Evolutionary conservation across 2,113 vertebrate genomes (phyloP).

Genomic region (Mobula birostris): DNA sequence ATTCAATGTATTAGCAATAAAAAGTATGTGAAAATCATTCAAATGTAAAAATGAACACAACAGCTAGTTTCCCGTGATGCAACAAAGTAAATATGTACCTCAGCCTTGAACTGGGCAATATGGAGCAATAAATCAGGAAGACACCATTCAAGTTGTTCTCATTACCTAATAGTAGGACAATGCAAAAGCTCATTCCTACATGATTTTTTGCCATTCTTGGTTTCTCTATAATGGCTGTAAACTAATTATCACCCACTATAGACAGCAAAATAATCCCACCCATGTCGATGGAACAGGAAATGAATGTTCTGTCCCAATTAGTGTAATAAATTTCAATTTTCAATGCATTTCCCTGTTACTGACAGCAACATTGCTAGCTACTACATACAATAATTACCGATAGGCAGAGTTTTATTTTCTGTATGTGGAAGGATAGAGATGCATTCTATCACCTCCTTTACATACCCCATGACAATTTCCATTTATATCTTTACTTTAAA

Average conservation of each 20-base stretch:
- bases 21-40: background rate
- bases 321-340: background rate
- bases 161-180: constrained; percentile 35
- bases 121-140: constrained; percentile 32
- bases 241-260: constrained; percentile 43
- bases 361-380: background rate
- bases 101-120: constrained; percentile 24
- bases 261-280: constrained; percentile 42
- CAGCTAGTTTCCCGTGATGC: constrained; percentile 24
- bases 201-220: constrained; percentile 33
- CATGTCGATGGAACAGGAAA: background rate
- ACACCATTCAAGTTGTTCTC: constrained; percentile 11
- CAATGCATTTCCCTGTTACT: background rate
- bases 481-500: background rate
- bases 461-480: background rate
- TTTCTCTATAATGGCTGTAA: constrained; percentile 42
- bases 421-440: background rate
- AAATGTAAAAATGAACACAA: background rate
- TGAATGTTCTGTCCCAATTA: background rate
- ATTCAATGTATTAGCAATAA: background rate
- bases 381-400: background rate
- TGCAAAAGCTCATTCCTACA: constrained; percentile 40
- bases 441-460: background rate
- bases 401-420: background rate
- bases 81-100: background rate